These are phyloP conservation scores for Sinhomidia bicolor DNA, from an alignment of 2,888 invertebrate species.

Conservation along the genomic window DNA sequence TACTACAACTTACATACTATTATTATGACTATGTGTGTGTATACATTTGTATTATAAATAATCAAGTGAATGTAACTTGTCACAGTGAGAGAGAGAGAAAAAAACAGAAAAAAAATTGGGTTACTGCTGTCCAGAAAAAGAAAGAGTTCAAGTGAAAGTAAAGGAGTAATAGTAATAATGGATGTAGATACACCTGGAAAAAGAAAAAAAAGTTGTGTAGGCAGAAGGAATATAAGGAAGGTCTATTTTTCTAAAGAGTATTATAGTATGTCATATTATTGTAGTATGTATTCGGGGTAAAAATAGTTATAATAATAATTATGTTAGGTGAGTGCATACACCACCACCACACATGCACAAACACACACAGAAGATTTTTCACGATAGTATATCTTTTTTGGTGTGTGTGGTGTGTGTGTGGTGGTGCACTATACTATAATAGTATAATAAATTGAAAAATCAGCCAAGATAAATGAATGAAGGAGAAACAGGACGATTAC, in stretches of 20 bases:
- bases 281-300: too few relatives aligned
- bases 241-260: too few relatives aligned
- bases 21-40: too few relatives aligned
- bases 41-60: too few relatives aligned
- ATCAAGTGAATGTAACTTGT: conserved; percentile 61
- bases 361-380: background rate
- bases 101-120: conserved; percentile 10
- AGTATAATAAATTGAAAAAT: conserved; percentile 13
- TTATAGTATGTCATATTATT: too few relatives aligned
- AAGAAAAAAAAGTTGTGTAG: background rate
- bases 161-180: background rate
- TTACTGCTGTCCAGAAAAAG: background rate
- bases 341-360: too few relatives aligned
- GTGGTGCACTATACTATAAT: background rate
- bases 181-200: background rate
- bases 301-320: too few relatives aligned
- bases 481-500: conserved; percentile 9
- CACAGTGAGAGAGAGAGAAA: conserved; percentile 23
- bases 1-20: too few relatives aligned
- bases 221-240: background rate
- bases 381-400: too few relatives aligned
- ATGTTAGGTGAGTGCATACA: too few relatives aligned
- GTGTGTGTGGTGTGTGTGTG: too few relatives aligned
- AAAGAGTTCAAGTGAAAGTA: background rate
- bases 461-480: conserved; percentile 39